Evolutionary conservation across 2,888 invertebrate species (phyloP), one percentile per base, ranked within the genome.

Genomic region (Ditula angustiorana): DNA sequence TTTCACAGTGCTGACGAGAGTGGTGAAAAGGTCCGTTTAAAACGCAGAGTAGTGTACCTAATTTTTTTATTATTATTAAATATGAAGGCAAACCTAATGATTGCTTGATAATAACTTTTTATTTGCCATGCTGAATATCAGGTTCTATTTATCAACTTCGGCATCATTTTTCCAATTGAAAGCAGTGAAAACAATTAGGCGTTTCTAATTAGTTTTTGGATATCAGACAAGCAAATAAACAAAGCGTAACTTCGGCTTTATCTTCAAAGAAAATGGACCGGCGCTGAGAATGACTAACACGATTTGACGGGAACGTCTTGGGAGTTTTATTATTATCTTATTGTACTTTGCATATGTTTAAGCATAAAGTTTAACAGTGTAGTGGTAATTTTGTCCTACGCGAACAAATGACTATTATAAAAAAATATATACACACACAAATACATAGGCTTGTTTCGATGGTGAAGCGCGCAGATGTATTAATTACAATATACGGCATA

Each of bases 271-370:
- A 35, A 47, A 46, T 46, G 10, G 53, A 55, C 35, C 23, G 4
- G 23, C n/a, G 33, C 21, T 8, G 46, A 24, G 24, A 55, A 21
- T 26, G 46, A 24, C 28, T 47, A 47, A 55, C 13, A 28, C 11
- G 8, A 47, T 47, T 61, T 55, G 61, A 55, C 35, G 26, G 55
- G n/a, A 10, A 24, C 28, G 37, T 28, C 13, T 47, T 24, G n/a
- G 33, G 33, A 46, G 46, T 61, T 52, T 53, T 52, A 44, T 52
- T 44, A 19, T 19, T 28, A 44, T 61, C 26, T 58, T 35, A 16
- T 23, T 26, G 35, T 41, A 10, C 19, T 8, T 37, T 16, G 13
- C 13, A n/a, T n/a, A n/a, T n/a, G n/a, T n/a, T n/a, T n/a, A n/a
- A n/a, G n/a, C n/a, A n/a, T n/a, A n/a, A n/a, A n/a, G n/a, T n/a